Conservation (phyloP, 2,888 invertebrate genomes). For the Frankliniella fusca region DNA sequence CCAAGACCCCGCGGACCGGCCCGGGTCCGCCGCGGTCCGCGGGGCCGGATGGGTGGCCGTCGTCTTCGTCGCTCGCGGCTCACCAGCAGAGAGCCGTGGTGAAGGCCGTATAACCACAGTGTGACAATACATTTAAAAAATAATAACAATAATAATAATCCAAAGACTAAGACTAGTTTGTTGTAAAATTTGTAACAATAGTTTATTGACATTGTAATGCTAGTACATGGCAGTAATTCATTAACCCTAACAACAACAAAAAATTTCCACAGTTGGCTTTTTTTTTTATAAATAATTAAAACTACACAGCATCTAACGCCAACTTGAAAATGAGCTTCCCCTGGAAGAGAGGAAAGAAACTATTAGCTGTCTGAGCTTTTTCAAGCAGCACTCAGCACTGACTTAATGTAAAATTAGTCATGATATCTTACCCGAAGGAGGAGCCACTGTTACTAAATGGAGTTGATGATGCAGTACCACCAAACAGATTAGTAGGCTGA, state of each 20-base stretch:
- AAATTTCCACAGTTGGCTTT: not conserved
- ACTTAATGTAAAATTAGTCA: too few species aligned
- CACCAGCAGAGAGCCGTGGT: too few species aligned
- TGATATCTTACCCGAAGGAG: not conserved
- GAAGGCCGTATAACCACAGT: too few species aligned
- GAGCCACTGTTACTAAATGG: slow-evolving; percentile 1
- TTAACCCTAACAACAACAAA: not conserved
- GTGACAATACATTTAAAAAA: too few species aligned
- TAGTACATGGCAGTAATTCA: too few species aligned
- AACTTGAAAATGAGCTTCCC: slow-evolving; percentile 40
- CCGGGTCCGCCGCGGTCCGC: too few species aligned
- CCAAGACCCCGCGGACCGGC: too few species aligned
- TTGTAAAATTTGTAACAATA: not conserved
- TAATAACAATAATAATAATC: not conserved
- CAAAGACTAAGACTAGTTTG: not conserved
- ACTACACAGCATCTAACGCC: slow-evolving; percentile 36
- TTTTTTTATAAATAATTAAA: not conserved
- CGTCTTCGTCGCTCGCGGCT: too few species aligned
- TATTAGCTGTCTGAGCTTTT: not conserved
- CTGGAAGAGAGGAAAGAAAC: slow-evolving; percentile 38
- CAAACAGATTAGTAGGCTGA: not conserved
- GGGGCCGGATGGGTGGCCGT: too few species aligned
- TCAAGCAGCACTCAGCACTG: not conserved
- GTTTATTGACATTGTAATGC: too few species aligned
- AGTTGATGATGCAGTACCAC: not conserved